Conservation (phyloP, 2,797 vertebrate species). For the Danio aesculapii region DNA sequence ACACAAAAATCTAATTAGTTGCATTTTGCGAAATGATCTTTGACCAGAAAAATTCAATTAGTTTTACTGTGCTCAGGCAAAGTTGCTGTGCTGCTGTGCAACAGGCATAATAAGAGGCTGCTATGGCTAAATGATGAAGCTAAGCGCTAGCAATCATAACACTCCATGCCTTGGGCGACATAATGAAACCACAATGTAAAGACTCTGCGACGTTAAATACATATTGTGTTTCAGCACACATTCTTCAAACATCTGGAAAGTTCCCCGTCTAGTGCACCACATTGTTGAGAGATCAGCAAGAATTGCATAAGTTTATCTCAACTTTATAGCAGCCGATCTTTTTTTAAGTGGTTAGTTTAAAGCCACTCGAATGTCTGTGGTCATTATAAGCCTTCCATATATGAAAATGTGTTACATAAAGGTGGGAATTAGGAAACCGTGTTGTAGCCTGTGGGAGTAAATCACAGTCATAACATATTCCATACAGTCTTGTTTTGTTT, state of each 20-base stretch:
- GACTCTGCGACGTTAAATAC: constrained; percentile 40
- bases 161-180: constrained; percentile 18
- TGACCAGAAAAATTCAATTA: background rate
- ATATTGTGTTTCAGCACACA: constrained; percentile 23
- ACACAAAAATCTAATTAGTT: background rate
- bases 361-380: background rate
- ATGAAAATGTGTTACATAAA: background rate
- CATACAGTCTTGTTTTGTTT: constrained; percentile 1
- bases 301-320: background rate
- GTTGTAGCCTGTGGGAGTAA: constrained; percentile 18
- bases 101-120: constrained; percentile 11
- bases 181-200: constrained; percentile 23
- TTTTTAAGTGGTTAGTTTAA: constrained; percentile 20
- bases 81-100: constrained; percentile 6
- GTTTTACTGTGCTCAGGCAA: background rate
- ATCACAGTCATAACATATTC: constrained; percentile 32
- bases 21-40: background rate
- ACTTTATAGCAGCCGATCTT: background rate
- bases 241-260: constrained; percentile 50
- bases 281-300: constrained; percentile 6
- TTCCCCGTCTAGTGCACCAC: background rate
- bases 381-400: background rate
- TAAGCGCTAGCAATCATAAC: constrained; percentile 5
- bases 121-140: background rate
- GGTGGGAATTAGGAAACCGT: constrained; percentile 22